A percentile compares a stretch with the other conserved stretches of the same genome.
Evolutionary conservation across 1,140 invertebrate species (phyloP).

Genomic region (Drosophila ficusphila): DNA sequence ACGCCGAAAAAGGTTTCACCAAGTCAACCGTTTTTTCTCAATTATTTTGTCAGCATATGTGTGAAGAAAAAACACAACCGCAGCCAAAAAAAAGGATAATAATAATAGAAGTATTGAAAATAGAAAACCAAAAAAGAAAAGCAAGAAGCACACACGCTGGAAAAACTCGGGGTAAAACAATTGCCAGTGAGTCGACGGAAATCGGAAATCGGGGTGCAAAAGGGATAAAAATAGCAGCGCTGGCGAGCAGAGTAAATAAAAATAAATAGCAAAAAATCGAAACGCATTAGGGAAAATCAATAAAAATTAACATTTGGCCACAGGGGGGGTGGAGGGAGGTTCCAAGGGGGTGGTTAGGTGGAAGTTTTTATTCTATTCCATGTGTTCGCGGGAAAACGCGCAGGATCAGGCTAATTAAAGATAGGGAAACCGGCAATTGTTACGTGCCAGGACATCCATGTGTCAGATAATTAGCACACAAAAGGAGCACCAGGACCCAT

Average conservation of each 20-base stretch:
- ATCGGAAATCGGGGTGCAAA: conserved; percentile 57
- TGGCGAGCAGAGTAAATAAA: conserved; percentile 68
- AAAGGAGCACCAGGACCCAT: conserved; percentile 14
- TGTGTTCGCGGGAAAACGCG: conserved; percentile 53
- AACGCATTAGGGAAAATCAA: conserved; percentile 80
- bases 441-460: conserved; percentile 59
- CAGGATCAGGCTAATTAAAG: conserved; percentile 55
- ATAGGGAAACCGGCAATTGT: conserved; percentile 13
- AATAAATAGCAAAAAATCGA: conserved; percentile 69
- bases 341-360: conserved; percentile 10
- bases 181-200: conserved; percentile 70
- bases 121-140: conserved; percentile 23
- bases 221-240: conserved; percentile 30
- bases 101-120: conserved; percentile 66
- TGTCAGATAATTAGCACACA: conserved; percentile 63
- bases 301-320: conserved; percentile 73
- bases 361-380: conserved; percentile 6
- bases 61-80: conserved; percentile 69
- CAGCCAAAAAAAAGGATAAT: conserved; percentile 67
- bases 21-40: conserved; percentile 59
- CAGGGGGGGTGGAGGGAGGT: background rate
- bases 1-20: conserved; percentile 20
- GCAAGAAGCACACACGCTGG: conserved; percentile 1
- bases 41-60: conserved; percentile 80
- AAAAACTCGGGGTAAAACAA: conserved; percentile 57